phyloP scores from a whole-genome alignment of 2,113 vertebrate species.

The Cephalopterus ornatus region DNA sequence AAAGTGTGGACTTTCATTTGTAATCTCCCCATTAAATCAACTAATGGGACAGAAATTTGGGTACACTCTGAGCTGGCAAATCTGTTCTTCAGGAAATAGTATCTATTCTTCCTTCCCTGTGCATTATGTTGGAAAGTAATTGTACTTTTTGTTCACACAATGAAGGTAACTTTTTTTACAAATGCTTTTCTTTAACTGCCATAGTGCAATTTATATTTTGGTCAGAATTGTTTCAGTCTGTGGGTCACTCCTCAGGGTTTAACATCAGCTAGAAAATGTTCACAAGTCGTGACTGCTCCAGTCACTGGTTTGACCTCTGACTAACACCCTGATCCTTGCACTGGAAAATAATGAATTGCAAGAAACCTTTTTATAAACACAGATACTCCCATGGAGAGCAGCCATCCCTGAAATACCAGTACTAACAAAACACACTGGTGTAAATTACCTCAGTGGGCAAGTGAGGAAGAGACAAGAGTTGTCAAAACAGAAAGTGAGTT shows the following conservation, averaged over 20 bases:
- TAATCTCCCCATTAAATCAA: not conserved
- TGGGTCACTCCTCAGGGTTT: not conserved
- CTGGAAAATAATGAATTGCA: not conserved
- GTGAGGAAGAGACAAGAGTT: not conserved
- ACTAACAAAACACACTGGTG: not conserved
- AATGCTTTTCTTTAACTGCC: not conserved
- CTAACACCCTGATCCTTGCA: not conserved
- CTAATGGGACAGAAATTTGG: not conserved
- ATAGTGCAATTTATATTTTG: not conserved
- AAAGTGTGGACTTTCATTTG: not conserved
- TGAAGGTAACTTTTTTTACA: not conserved
- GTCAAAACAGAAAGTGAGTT: constrained; percentile 34
- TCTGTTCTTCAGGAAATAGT: not conserved
- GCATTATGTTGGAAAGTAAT: not conserved
- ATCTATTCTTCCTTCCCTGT: not conserved
- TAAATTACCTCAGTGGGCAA: not conserved
- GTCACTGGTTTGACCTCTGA: not conserved
- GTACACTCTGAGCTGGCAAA: not conserved
- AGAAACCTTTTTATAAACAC: not conserved
- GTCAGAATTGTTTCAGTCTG: not conserved
- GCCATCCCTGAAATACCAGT: not conserved
- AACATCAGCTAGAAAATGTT: not conserved
- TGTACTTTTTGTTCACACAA: not conserved
- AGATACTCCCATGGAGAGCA: not conserved
- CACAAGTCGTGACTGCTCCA: not conserved